Base-by-base conservation (phyloP, 2,113 vertebrate species). In the Epinephelus cyanopodus region DNA sequence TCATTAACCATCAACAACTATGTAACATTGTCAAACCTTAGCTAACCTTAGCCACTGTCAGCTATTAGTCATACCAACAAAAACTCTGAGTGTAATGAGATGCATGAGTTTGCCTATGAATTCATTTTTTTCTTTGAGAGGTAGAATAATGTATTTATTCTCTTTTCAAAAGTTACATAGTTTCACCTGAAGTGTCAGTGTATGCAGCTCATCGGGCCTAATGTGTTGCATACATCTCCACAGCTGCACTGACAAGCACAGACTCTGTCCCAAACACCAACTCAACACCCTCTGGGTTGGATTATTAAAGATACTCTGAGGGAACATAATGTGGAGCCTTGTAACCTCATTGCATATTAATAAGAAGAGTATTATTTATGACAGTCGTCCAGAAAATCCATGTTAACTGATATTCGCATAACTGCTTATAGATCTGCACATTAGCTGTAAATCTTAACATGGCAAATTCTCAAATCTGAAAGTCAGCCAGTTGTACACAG, bases 391-490 rank as follows among this genome's bases (percentile, higher is more conserved):
- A 52, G 29, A 42, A 61, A 62, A 54, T 66, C 21, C 12, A 60
- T 65, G 29, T 76, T n/a, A 57, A 48, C 29, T 18, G 4, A 19
- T 18, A 4, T 68, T 6, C 45, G 6, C 25, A 29, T 50, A 74
- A 64, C 9, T 48, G 33, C 54, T 62, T 45, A 53, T 74, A 57
- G 21, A 25, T 3, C 10, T 25, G 29, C 13, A 5, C n/a, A n/a
- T 15, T 48, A 29, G 65, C 65, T 68, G 33, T 64, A 50, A 62
- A 89, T 39, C 23, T 53, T 74, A 39, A 13, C 29, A 21, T 50
- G 37, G 21, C 23, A 66, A 70, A 69, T 50, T 33, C 12, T 56
- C 2, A 69, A 12, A 67, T 52, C 1, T 39, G 25, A 70, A 71
- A 78, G 68, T 37, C 25, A 3, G 39, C 65, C 19, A 39, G 1